A percentile compares a stretch with the other conserved stretches of the same genome.
phyloP scores from a whole-genome alignment of 2,888 invertebrate genomes.

The Leptinotarsa peninsularis region DNA sequence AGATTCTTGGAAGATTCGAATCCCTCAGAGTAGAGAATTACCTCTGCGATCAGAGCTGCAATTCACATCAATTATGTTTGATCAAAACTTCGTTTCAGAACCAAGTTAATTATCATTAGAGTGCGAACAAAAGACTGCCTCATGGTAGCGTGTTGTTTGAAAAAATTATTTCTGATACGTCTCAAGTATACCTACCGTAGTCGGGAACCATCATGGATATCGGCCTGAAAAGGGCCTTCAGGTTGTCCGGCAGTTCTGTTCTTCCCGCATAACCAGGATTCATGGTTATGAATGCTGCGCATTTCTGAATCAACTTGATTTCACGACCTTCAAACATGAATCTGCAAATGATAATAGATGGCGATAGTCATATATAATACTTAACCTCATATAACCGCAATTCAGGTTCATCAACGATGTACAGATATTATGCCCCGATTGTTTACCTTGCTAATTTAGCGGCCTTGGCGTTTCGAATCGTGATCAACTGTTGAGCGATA shows the following conservation, averaged over 20 bases:
- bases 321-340: constrained; percentile 92
- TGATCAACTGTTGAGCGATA: constrained; percentile 90
- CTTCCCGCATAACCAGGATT: constrained; percentile 93
- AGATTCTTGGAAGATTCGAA: constrained; percentile 88
- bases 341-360: constrained; percentile 63
- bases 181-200: constrained; percentile 72
- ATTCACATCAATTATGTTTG: constrained; percentile 26
- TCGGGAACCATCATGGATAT: constrained; percentile 95
- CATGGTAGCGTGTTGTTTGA: too few relatives aligned
- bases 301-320: constrained; percentile 83
- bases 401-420: background rate
- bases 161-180: too few relatives aligned
- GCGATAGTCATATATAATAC: too few relatives aligned
- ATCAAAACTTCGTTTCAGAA: constrained; percentile 13
- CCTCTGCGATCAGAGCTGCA: constrained; percentile 86
- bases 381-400: too few relatives aligned
- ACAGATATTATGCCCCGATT: background rate
- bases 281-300: constrained; percentile 92
- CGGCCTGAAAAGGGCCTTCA: constrained; percentile 88
- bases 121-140: too few relatives aligned
- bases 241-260: constrained; percentile 88
- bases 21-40: constrained; percentile 92
- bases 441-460: constrained; percentile 70
- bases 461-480: constrained; percentile 87
- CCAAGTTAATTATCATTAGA: background rate